phyloP scores from a whole-genome alignment of 92 coral and sea anemone species.

The Bergia sp. region DNA sequence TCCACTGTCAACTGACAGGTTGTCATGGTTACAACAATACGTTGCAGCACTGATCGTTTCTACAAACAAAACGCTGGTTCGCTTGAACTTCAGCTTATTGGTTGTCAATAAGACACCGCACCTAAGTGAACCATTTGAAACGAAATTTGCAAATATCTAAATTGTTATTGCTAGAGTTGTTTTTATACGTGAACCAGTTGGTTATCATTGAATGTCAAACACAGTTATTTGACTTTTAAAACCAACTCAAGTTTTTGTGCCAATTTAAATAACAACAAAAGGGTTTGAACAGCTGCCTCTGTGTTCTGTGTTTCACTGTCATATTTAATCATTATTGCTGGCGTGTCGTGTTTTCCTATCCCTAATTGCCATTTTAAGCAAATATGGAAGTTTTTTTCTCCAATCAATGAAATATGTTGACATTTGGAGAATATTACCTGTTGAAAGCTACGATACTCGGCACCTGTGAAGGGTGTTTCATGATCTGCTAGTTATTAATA shows the following conservation, averaged over 20 bases:
- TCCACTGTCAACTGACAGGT: too few species aligned
- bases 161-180: background rate
- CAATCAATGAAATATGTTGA: background rate
- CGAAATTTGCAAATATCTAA: background rate
- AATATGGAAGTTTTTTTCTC: background rate
- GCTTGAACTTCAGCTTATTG: too few species aligned
- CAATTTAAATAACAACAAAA: background rate
- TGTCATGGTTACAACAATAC: too few species aligned
- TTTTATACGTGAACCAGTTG: background rate
- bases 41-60: background rate
- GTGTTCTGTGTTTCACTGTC: background rate
- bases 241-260: background rate
- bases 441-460: background rate
- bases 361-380: too few species aligned
- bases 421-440: background rate
- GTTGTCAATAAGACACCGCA: too few species aligned
- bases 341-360: too few species aligned
- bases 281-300: background rate
- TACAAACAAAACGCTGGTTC: too few species aligned
- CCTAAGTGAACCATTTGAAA: background rate
- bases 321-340: too few species aligned
- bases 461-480: background rate
- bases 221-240: background rate
- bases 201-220: background rate
- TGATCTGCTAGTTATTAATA: background rate